Evolutionary conservation across 2,113 vertebrate genomes (phyloP), one percentile per base, ranked within the genome.

Genomic region (Leucoraja erinaceus): DNA sequence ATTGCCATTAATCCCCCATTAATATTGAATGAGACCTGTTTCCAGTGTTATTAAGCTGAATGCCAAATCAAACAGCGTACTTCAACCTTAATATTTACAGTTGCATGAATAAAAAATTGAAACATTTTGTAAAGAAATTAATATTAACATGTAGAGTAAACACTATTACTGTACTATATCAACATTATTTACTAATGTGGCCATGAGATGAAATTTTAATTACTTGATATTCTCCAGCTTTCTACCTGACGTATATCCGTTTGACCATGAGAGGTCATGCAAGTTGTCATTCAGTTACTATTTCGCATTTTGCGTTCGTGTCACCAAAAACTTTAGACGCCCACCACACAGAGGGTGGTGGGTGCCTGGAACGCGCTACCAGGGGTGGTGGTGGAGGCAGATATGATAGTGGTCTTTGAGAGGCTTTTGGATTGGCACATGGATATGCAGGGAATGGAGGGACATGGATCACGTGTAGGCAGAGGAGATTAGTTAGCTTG

Each of bases 61-160:
- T 74, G 90, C 8, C 66, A 91, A 91, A 72, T 91, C 90, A 91
- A 91, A 91, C 88, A 91, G 90, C 47, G 20, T 54, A 91, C 28
- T 47, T 91, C 33, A 72, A 61, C 72, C 22, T 91, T 91, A 91
- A 91, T 91, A 91, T 91, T 91, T 70, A 54, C 90, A 3, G n/a
- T 91, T 91, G 31, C 72, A 91, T 91, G 90, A 91, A 72, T 91
- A 54, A 72, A 74, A 88, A 63, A 88, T 88, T 66, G 59, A 63
- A 88, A 88, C 5, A 31, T 16, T 72, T 91, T 91, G 68, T 63
- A 25, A 74, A 54, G 9, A 91, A 91, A 91, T 91, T 31, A 66
- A 38, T 38, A 91, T 72, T 91, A 91, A 91, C 54, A 91, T 91
- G 68, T 91, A 91, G 20, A 38, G 20, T 91, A 91, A 91, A 68